Conservation (phyloP, 2,888 invertebrate genomes). For the Idaea straminata region DNA sequence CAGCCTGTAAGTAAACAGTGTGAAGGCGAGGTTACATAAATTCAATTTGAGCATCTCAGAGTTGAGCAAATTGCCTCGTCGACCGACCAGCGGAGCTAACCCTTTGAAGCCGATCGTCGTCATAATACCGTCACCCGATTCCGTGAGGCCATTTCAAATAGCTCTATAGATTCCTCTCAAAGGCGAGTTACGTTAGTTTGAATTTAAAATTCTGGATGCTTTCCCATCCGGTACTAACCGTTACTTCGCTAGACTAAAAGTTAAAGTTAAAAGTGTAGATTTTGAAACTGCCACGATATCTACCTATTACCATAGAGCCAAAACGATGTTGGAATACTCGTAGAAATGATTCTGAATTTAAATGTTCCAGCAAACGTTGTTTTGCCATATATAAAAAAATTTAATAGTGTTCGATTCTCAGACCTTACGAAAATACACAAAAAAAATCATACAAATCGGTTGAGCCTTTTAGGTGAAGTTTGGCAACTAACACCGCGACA, state of each 20-base stretch:
- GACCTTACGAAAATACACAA: too few species aligned
- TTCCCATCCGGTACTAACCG: slow-evolving; percentile 28
- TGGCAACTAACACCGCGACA: too few species aligned
- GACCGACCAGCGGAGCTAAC: slow-evolving; percentile 52
- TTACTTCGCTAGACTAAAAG: slow-evolving; percentile 28
- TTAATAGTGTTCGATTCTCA: too few species aligned
- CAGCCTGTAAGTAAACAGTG: slow-evolving; percentile 30
- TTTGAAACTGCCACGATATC: slow-evolving; percentile 21
- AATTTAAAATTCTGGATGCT: slow-evolving; percentile 43
- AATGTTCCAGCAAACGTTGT: too few species aligned
- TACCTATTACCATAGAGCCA: neutral
- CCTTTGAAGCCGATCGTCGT: slow-evolving; percentile 59
- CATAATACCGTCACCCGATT: slow-evolving; percentile 51
- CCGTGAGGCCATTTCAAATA: slow-evolving; percentile 40
- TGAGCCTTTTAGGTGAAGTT: too few species aligned
- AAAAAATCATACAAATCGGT: too few species aligned
- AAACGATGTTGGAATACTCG: too few species aligned
- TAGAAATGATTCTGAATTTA: too few species aligned
- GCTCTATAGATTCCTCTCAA: slow-evolving; percentile 39
- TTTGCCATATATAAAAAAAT: too few species aligned
- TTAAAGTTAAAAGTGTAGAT: slow-evolving; percentile 38
- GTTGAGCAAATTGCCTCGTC: slow-evolving; percentile 64
- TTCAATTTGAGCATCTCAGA: slow-evolving; percentile 69
- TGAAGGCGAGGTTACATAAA: slow-evolving; percentile 64
- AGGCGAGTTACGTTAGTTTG: slow-evolving; percentile 28